These are phyloP conservation scores for Stigmatopora nigra DNA, from an alignment of 2,113 vertebrate genomes.

Conservation along the genomic window DNA sequence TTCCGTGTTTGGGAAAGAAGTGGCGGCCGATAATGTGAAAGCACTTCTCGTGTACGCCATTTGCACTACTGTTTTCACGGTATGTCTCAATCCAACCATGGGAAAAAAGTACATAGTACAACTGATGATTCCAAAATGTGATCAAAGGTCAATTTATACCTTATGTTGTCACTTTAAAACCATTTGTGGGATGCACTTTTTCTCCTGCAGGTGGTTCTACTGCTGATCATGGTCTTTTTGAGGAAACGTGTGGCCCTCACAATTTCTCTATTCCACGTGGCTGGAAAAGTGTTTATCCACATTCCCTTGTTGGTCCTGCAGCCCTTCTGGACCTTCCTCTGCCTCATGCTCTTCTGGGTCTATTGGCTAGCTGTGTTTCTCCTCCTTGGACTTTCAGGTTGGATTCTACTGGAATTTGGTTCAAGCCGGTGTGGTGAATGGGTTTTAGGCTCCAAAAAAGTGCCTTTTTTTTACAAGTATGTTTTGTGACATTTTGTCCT, in stretches of 20 bases:
- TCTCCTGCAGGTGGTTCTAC: conserved; percentile 76
- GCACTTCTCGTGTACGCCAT: conserved; percentile 89
- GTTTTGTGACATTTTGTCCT: conserved; percentile 35
- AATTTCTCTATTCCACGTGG: conserved; percentile 93
- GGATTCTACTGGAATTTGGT: neutral
- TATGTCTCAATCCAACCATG: conserved; percentile 40
- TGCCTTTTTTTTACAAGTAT: conserved; percentile 3
- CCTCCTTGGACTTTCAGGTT: conserved; percentile 88
- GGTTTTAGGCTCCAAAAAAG: neutral
- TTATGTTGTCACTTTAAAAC: neutral
- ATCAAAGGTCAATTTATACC: neutral
- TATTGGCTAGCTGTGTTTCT: conserved; percentile 92
- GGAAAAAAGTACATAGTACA: neutral
- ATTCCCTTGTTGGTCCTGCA: conserved; percentile 88
- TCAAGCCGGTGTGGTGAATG: neutral
- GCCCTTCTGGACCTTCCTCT: conserved; percentile 94
- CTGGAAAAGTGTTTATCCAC: conserved; percentile 92
- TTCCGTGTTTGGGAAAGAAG: conserved; percentile 70
- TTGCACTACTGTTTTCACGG: conserved; percentile 86
- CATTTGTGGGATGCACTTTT: neutral
- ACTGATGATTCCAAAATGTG: neutral
- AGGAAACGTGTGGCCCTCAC: conserved; percentile 93
- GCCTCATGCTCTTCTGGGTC: conserved; percentile 88
- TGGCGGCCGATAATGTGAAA: conserved; percentile 83
- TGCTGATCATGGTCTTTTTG: conserved; percentile 92